phyloP scores from a whole-genome alignment of 2,888 invertebrate species.

The Molorchus minor region DNA sequence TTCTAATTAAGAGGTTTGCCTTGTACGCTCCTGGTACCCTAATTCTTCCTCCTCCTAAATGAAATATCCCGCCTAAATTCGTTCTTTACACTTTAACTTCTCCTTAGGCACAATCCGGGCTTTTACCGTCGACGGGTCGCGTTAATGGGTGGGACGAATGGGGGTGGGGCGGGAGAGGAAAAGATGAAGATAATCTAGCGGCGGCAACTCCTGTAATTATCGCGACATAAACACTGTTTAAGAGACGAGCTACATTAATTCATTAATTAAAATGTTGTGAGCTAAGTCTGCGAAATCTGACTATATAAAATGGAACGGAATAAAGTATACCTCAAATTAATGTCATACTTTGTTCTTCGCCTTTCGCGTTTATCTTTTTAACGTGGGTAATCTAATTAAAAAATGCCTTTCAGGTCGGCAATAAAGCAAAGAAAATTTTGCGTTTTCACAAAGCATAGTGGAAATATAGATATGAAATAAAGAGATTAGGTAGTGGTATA shows the following conservation, averaged over 20 bases:
- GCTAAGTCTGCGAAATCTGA: slow-evolving; percentile 38
- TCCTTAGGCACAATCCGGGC: slow-evolving; percentile 59
- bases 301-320: slow-evolving; percentile 26
- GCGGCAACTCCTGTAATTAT: slow-evolving; percentile 63
- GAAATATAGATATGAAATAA: no score
- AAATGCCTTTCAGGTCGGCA: no score
- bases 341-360: slow-evolving; percentile 29
- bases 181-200: slow-evolving; percentile 52
- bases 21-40: slow-evolving; percentile 29
- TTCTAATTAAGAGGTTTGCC: slow-evolving; percentile 53
- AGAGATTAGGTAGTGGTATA: no score
- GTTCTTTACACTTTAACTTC: slow-evolving; percentile 56
- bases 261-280: slow-evolving; percentile 63
- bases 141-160: slow-evolving; percentile 23
- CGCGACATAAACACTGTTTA: slow-evolving; percentile 65
- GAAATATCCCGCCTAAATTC: slow-evolving; percentile 47
- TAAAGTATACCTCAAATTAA: slow-evolving; percentile 26
- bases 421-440: no score
- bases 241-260: slow-evolving; percentile 65
- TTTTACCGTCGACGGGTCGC: slow-evolving; percentile 43
- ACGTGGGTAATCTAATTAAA: slow-evolving; percentile 27
- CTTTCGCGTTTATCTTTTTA: slow-evolving; percentile 28
- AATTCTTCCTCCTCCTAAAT: slow-evolving; percentile 33
- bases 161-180: slow-evolving; percentile 10
- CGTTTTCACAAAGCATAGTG: no score